Percentiles rank a stretch among this genome's conserved stretches.
phyloP scores from a whole-genome alignment of 2,113 vertebrate species.

The Heptranchias perlo region DNA sequence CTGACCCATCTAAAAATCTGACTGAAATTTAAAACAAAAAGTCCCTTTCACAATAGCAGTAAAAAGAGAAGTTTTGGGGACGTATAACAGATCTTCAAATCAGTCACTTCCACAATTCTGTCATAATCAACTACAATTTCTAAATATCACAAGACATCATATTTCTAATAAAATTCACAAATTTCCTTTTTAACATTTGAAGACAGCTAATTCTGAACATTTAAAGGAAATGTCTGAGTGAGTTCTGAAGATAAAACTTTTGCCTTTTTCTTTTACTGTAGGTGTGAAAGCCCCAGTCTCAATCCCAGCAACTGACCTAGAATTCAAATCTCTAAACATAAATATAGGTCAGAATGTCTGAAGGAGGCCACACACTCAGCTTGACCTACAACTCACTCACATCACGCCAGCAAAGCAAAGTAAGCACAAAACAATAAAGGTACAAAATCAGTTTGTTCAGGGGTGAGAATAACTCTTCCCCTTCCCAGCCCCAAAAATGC shows the following conservation, averaged over 20 bases:
- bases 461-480: background rate
- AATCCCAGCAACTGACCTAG: background rate
- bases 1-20: constrained; percentile 12
- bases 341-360: background rate
- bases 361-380: background rate
- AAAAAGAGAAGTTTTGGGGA: background rate
- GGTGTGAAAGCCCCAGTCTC: background rate
- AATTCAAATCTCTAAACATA: background rate
- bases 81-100: background rate
- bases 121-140: background rate
- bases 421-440: background rate
- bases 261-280: background rate
- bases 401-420: background rate
- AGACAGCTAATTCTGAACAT: background rate
- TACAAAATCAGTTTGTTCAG: background rate
- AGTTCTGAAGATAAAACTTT: background rate
- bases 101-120: background rate
- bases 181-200: background rate
- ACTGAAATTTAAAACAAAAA: background rate
- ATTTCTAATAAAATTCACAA: background rate
- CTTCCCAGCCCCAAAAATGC: background rate
- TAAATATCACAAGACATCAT: background rate
- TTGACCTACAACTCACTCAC: background rate
- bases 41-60: background rate
- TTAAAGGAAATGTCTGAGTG: background rate